Evolutionary conservation across 2,113 vertebrate species (phyloP), one percentile per base, ranked within the genome.

Genomic region (Gavia stellata): DNA sequence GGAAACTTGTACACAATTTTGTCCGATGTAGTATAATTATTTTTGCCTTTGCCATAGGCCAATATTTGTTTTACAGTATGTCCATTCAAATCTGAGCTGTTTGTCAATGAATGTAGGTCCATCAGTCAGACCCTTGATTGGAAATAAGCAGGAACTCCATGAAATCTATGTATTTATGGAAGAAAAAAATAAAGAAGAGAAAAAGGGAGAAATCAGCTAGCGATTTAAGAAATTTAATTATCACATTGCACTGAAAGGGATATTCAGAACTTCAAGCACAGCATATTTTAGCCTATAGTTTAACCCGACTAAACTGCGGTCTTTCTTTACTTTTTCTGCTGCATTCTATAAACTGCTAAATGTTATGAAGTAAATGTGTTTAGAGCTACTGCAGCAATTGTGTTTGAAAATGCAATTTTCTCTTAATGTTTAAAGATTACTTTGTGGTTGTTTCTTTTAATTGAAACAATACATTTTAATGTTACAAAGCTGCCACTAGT

Each of bases 391-490:
- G 52, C 53, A 85, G 56, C 23, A 58, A 13, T 95, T 81, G 28
- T 36, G 56, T 90, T 79, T 92, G 79, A 93, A 97, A 97, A 92
- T 52, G 78, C 34, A 90, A 81, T 98, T 96, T 97, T 84, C 94
- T 88, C 26, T 92, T 95, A 86, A 78, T 91, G 95, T 83, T 95
- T 96, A 96, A 95, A 95, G 82, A 97, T 92, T 92, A 85, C 34
- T 82, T 83, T 84, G 70, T 86, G 81, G 72, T 91, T 89, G 81
- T 92, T 96, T 92, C 79, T 95, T 97, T 97, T 97, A 97, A 98
- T 97, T 81, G 73, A 95, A 98, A 97, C 85, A 93, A 96, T 97
- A 92, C 19, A 88, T 97, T 97, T 97, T 92, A 97, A 92, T 92
- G 84, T 95, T 95, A 84, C 82, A 85, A 90, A 92, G 63, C 77